Evolutionary conservation across 2,797 vertebrate genomes (phyloP).

Genomic region (Syngnathus rostellatus): DNA sequence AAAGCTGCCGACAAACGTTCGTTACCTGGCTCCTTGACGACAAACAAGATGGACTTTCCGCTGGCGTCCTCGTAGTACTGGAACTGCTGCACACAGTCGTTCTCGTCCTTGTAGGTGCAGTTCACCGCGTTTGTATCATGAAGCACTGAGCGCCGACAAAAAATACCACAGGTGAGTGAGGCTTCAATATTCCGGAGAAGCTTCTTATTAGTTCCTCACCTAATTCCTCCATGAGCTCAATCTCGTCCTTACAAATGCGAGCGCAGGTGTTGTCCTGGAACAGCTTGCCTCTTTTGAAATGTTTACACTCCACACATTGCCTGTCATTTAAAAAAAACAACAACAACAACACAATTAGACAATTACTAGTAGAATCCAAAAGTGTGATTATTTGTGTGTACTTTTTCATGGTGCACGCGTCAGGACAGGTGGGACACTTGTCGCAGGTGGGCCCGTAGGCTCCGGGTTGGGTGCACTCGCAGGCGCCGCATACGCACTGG

Average conservation of each 20-base stretch:
- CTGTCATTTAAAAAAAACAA: slow-evolving; percentile 51
- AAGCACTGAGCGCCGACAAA: slow-evolving; percentile 43
- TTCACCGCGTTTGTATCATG: slow-evolving; percentile 86
- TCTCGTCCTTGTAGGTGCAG: slow-evolving; percentile 92
- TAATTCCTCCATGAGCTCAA: slow-evolving; percentile 75
- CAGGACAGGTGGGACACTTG: slow-evolving; percentile 95
- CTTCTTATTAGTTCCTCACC: slow-evolving; percentile 59
- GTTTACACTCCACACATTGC: slow-evolving; percentile 93
- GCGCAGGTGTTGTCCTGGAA: slow-evolving; percentile 76
- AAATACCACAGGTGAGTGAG: not conserved
- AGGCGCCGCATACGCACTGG: slow-evolving; percentile 84
- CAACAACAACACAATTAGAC: not conserved
- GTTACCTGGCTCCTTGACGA: slow-evolving; percentile 85
- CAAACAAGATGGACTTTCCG: slow-evolving; percentile 69
- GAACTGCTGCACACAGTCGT: slow-evolving; percentile 88
- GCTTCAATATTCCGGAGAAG: no score
- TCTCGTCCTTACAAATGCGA: slow-evolving; percentile 87
- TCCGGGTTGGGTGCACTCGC: slow-evolving; percentile 88
- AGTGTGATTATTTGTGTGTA: slow-evolving; percentile 49
- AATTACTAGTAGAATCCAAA: not conserved
- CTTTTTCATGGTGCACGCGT: slow-evolving; percentile 97
- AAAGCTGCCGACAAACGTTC: no score
- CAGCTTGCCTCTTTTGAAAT: slow-evolving; percentile 81
- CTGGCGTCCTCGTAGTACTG: slow-evolving; percentile 89
- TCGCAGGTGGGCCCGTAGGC: slow-evolving; percentile 92